phyloP scores from a whole-genome alignment of 2,113 vertebrate species.

The Rhabdornis inornatus region DNA sequence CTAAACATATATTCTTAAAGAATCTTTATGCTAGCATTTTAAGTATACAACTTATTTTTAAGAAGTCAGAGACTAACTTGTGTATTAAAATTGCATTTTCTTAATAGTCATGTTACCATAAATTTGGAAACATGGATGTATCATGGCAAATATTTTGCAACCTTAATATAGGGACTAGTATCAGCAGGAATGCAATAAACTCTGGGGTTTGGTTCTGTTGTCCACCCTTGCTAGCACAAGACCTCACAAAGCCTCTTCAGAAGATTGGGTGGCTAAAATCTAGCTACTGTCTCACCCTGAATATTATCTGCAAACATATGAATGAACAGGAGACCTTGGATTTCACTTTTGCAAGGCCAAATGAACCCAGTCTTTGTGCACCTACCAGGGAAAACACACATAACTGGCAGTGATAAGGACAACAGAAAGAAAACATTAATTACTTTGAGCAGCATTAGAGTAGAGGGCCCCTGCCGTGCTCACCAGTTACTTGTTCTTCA shows the following conservation, averaged over 20 bases:
- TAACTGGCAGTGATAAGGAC: constrained; percentile 40
- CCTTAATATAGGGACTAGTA: background rate
- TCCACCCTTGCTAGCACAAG: background rate
- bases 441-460: constrained; percentile 44
- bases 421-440: constrained; percentile 56
- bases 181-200: background rate
- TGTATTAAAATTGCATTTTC: background rate
- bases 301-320: background rate
- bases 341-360: constrained; percentile 11
- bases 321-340: background rate
- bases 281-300: background rate
- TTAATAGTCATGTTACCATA: background rate
- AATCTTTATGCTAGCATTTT: background rate
- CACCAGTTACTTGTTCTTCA: constrained; percentile 36
- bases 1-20: background rate
- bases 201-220: background rate
- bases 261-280: background rate
- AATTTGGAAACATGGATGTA: background rate
- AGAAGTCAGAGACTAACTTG: background rate
- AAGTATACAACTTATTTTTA: background rate
- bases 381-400: constrained; percentile 7
- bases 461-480: constrained; percentile 47
- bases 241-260: background rate
- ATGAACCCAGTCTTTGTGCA: background rate
- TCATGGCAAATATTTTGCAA: background rate